Percentiles rank a stretch among this genome's conserved stretches.
Conservation (phyloP, 2,888 invertebrate genomes). For the Andrena fulva region DNA sequence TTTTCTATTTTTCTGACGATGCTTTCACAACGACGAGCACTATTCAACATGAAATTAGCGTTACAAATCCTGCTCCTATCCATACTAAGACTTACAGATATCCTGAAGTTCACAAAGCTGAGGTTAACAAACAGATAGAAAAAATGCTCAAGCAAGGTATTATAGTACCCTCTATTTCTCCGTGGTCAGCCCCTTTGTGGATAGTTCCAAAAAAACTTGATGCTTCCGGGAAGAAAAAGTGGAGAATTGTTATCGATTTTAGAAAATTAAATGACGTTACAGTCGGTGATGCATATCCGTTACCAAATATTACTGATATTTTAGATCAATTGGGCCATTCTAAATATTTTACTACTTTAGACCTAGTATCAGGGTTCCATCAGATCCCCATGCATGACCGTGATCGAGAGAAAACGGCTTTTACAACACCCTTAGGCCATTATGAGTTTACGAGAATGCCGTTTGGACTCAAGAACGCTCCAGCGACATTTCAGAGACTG, state of each 20-base stretch:
- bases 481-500: too few relatives aligned
- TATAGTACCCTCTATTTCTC: not conserved
- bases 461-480: too few relatives aligned
- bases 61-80: slow-evolving; percentile 5
- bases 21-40: not conserved
- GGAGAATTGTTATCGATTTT: slow-evolving; percentile 9
- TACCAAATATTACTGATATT: too few relatives aligned
- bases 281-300: not conserved
- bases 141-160: slow-evolving; percentile 9
- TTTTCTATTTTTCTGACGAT: slow-evolving; percentile 14
- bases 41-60: slow-evolving; percentile 6
- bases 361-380: too few relatives aligned
- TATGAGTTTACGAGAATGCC: too few relatives aligned
- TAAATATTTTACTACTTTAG: too few relatives aligned
- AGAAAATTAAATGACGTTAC: not conserved
- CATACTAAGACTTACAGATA: slow-evolving; percentile 13
- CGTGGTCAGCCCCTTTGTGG: slow-evolving; percentile 6
- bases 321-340: too few relatives aligned
- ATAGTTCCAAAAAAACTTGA: slow-evolving; percentile 1
- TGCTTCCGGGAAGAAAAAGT: not conserved
- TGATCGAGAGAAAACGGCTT: too few relatives aligned
- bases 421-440: too few relatives aligned
- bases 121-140: slow-evolving; percentile 8
- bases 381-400: too few relatives aligned
- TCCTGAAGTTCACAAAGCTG: slow-evolving; percentile 3